Conservation (phyloP, 2,888 invertebrate genomes). For the Bombylius major region DNA sequence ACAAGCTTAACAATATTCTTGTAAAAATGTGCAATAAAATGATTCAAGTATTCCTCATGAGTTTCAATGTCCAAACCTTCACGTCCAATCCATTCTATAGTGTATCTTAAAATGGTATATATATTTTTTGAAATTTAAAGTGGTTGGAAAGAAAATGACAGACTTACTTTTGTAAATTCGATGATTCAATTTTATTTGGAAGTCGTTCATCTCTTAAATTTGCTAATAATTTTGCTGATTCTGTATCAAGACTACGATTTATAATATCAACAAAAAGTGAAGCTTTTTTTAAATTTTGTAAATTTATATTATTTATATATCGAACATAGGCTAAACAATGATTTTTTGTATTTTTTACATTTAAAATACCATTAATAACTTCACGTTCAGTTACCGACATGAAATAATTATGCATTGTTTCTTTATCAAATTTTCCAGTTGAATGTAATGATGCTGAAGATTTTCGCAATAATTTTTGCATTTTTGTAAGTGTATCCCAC, state of each 20-base stretch:
- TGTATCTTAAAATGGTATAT: conserved; percentile 50
- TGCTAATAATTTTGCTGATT: conserved; percentile 78
- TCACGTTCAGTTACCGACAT: conserved; percentile 99
- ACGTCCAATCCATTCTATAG: conserved; percentile 93
- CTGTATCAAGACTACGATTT: conserved; percentile 82
- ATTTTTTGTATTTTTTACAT: conserved; percentile 87
- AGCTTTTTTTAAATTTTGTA: conserved; percentile 88
- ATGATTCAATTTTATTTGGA: conserved; percentile 76
- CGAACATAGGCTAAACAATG: conserved; percentile 90
- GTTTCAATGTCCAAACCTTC: conserved; percentile 88
- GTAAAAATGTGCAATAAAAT: conserved; percentile 90
- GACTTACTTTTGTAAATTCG: conserved; percentile 81
- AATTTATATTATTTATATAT: conserved; percentile 94
- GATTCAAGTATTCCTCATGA: conserved; percentile 84
- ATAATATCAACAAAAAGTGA: conserved; percentile 91
- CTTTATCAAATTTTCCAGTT: conserved; percentile 75
- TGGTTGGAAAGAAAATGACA: too few relatives aligned
- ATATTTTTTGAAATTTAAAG: background rate
- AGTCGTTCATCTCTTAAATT: conserved; percentile 83
- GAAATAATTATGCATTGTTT: conserved; percentile 93
- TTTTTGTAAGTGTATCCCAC: conserved; percentile 94
- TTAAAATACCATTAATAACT: conserved; percentile 88
- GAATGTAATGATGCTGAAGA: conserved; percentile 77
- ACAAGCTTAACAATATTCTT: conserved; percentile 84
- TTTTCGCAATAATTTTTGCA: conserved; percentile 89